Base-by-base conservation (phyloP, 2,888 invertebrate species). In the Apeira syringaria region DNA sequence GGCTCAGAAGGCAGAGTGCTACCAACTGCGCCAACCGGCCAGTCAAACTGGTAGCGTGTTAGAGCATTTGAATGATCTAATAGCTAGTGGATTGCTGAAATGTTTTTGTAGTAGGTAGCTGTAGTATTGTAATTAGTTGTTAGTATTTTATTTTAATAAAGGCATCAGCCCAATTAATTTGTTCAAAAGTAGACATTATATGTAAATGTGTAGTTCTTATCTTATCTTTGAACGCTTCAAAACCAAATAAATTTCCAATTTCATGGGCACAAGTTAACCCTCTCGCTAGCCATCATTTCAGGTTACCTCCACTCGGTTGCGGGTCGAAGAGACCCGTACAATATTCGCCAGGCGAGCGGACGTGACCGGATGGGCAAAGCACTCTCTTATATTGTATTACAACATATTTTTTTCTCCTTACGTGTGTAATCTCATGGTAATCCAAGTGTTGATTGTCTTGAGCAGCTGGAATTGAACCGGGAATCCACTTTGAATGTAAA, bases 331-430 rank as follows among this genome's bases (percentile, higher is more conserved):
- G 40, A 20, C 48, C 25, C 46, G 33, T 31, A 40, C 40, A 30
- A 42, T 36, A 35, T 39, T 39, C 47, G 28, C 43, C 35, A 35
- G 17, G 43, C 44, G 36, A 5, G 35, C 45, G 50, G 13, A 55
- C 61, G 61, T 62, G 65, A 56, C 59, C 58, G 46, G 60, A 50
- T 41, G 45, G 27, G 39, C 50, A 50, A 59, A 50, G 47, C 51
- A 36, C 47, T 44, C 29, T 53, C 59, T 61, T 60, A 59, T 56
- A 50, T 57, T 53, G 58, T 61, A 64, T 61, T 58, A 59, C 56
- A 55, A 57, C 59, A 59, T 59, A 58, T 59, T 57, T 54, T 50
- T 56, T 52, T 47, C 50, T 46, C 49, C 50, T 53, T 46, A 56
- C 56, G 56, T 53, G 53, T 51, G 56, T 56, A 56, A 56, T 53